Evolutionary conservation across 2,113 vertebrate genomes (phyloP).

Genomic region (Pelecanus crispus): DNA sequence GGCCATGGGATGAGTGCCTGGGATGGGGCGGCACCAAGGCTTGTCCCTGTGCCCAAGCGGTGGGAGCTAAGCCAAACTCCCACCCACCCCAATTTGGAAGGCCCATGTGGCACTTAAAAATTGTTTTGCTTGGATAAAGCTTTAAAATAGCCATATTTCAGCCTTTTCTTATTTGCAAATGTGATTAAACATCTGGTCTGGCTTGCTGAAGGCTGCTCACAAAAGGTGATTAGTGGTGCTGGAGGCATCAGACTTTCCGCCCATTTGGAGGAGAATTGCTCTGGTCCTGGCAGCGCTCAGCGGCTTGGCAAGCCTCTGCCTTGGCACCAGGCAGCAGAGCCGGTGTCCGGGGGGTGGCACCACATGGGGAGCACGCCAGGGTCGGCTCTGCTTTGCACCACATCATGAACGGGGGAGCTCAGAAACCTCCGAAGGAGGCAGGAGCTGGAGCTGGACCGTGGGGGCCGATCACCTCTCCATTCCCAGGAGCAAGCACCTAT

Average conservation of each 20-base stretch:
- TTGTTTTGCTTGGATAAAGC: not conserved
- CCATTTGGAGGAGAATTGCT: not conserved
- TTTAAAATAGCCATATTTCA: not conserved
- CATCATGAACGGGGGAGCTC: not conserved
- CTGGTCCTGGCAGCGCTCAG: not conserved
- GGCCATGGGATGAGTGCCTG: not conserved
- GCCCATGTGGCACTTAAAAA: not conserved
- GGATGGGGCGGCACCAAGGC: not conserved
- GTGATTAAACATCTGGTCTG: not conserved
- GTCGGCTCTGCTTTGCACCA: not conserved
- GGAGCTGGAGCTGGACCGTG: not conserved
- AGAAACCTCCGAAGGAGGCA: not conserved
- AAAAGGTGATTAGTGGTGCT: not conserved
- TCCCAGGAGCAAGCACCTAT: not conserved
- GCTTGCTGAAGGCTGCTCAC: not conserved
- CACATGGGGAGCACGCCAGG: fast-evolving
- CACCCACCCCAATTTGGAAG: not conserved
- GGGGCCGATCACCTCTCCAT: not conserved
- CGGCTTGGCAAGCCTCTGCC: not conserved
- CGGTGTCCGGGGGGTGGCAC: not conserved
- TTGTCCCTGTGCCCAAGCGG: not conserved
- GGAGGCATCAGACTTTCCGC: not conserved
- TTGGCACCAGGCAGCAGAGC: not conserved
- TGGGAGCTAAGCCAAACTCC: not conserved
- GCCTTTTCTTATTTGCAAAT: not conserved